These are phyloP conservation scores for Kryphioiulus occultus DNA, from an alignment of 2,888 invertebrate species.

Conservation along the genomic window DNA sequence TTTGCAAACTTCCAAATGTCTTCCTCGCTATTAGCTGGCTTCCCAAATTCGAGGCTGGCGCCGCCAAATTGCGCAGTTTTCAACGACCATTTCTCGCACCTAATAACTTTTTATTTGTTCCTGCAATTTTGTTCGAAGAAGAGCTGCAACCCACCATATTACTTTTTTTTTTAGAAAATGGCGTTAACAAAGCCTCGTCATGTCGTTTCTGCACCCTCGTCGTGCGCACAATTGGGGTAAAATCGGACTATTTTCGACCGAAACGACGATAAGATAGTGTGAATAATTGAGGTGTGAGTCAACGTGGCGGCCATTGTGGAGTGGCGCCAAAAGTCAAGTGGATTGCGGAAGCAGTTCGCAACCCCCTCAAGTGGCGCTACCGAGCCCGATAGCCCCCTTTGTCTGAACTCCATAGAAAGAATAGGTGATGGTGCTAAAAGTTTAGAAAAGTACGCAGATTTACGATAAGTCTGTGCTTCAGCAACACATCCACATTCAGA, in stretches of 20 bases:
- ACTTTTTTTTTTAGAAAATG: background rate
- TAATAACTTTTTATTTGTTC: constrained; percentile 17
- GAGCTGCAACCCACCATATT: background rate
- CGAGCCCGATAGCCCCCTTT: background rate
- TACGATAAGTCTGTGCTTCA: constrained; percentile 11
- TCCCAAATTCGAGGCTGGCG: background rate
- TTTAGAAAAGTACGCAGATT: background rate
- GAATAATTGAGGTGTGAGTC: constrained; percentile 9
- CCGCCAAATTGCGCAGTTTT: background rate
- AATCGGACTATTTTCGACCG: background rate
- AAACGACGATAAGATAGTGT: background rate
- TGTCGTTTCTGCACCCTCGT: background rate
- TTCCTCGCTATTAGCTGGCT: background rate
- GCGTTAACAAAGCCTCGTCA: background rate
- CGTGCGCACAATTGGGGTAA: background rate
- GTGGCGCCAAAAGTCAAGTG: constrained; percentile 21
- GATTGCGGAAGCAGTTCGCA: constrained; percentile 29
- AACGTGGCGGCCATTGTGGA: background rate
- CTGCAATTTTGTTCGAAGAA: background rate
- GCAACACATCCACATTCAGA: background rate
- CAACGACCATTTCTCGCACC: constrained; percentile 7
- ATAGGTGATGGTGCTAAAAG: background rate
- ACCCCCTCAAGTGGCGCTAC: constrained; percentile 1
- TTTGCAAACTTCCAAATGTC: background rate
- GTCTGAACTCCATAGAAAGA: background rate